Evolutionary conservation across 2,888 invertebrate genomes (phyloP).

Genomic region (Phyllotreta cruciferae): DNA sequence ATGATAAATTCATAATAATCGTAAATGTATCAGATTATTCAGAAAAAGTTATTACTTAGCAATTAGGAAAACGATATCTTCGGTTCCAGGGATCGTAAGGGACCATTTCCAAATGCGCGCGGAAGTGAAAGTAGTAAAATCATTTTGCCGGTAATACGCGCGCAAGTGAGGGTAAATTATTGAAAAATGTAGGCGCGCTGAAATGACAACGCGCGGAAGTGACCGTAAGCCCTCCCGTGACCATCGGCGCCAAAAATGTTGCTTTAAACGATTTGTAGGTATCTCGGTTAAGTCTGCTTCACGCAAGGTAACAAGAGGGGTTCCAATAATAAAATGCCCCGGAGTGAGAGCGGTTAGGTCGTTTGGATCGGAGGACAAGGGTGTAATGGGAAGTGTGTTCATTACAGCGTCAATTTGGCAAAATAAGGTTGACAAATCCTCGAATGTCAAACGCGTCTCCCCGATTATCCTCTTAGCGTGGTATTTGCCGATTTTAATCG

Average conservation of each 20-base stretch:
- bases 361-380: conserved; percentile 1
- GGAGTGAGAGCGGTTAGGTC: not conserved
- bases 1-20: too few relatives aligned
- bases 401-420: conserved; percentile 1
- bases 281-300: not conserved
- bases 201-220: too few relatives aligned
- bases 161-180: too few relatives aligned
- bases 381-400: not conserved
- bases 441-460: conserved; percentile 6
- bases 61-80: too few relatives aligned
- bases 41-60: too few relatives aligned
- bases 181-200: too few relatives aligned
- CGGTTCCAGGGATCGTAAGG: too few relatives aligned
- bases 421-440: conserved; percentile 12
- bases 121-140: too few relatives aligned
- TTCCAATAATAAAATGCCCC: not conserved
- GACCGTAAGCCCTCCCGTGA: too few relatives aligned
- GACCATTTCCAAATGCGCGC: too few relatives aligned
- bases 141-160: too few relatives aligned
- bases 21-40: too few relatives aligned
- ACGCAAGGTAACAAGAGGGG: not conserved
- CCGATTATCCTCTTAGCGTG: not conserved
- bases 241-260: not conserved
- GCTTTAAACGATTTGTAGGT: not conserved
- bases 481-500: conserved; percentile 24